Evolutionary conservation across 2,888 invertebrate genomes (phyloP), one percentile per base, ranked within the genome.

Genomic region (Cataglyphis rosenhaueri): DNA sequence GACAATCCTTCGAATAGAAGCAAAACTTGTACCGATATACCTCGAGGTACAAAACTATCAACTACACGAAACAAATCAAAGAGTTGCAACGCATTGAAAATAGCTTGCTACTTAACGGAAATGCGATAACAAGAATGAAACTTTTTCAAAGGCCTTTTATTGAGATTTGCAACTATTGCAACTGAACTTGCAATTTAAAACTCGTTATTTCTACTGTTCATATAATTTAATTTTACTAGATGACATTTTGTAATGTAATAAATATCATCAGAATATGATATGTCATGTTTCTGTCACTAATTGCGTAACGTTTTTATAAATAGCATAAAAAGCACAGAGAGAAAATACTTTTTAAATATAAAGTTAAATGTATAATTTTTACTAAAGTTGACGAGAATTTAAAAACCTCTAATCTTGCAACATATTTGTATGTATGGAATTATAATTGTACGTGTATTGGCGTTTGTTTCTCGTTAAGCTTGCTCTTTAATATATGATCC

Each of bases 21-120:
- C 3, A n/a, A 25, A 76, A 81, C 25, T 75, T 76, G 61, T 15
- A 21, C n/a, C 12, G 5, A 76, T 81, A 76, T 57, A 29, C 1
- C 21, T 52, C 1, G 25, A 75, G 4, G 15, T 48, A 48, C 48
- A 5, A 48, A 65, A 78, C 38, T 81, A 15, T 44, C 10, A 41
- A n/a, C 32, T 55, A 21, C n/a, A 21, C 62, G 29, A 9, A 29
- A 10, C 21, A 41, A 9, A 29, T 8, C 21, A 41, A 68, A 21
- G 68, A 57, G 18, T 68, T 44, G 32, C 32, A 41, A 25, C 10
- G 32, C 41, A 5, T 35, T 29, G 15, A 4, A 21, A 18, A 59
- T 38, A 59, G 29, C 6, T 32, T 78, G 32, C 12, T 29, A 66
- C 29, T 68, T 65, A 44, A 18, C 29, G 66, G 5, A 66, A 68